Percentiles rank a stretch among this genome's conserved stretches.
phyloP scores from a whole-genome alignment of 1,140 invertebrate species.

The Saccostrea glomerata region DNA sequence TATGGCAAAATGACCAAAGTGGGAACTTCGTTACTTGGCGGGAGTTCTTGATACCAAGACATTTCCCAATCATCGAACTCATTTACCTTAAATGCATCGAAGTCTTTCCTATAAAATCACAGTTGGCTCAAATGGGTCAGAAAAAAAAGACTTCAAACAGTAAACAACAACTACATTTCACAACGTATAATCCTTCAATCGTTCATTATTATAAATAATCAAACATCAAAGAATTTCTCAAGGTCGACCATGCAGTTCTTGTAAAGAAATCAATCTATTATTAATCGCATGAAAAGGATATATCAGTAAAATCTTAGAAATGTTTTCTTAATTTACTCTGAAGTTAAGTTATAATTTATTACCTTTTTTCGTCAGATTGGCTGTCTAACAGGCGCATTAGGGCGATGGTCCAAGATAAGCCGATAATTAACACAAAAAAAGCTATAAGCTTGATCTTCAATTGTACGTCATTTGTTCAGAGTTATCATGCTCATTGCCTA shows the following conservation, averaged over 20 bases:
- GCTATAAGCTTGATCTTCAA: background rate
- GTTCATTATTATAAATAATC: background rate
- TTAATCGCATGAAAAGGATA: slow-evolving; percentile 11
- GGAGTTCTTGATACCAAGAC: background rate
- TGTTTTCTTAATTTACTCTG: background rate
- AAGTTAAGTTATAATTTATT: slow-evolving; percentile 12
- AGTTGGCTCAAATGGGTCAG: background rate
- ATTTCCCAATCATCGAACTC: background rate
- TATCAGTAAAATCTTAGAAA: slow-evolving; percentile 22
- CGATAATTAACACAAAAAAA: background rate
- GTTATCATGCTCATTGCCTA: background rate
- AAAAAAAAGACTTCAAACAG: background rate
- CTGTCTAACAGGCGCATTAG: background rate
- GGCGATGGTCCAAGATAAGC: background rate
- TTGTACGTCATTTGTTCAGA: background rate
- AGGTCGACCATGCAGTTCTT: background rate
- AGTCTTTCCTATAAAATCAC: background rate
- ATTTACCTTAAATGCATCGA: background rate
- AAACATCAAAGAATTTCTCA: background rate
- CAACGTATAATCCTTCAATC: background rate
- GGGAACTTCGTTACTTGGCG: slow-evolving; percentile 10
- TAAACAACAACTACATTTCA: background rate
- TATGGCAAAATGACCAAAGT: slow-evolving; percentile 36
- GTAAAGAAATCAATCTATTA: background rate
- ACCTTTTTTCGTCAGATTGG: background rate